Conservation (phyloP, 2,888 invertebrate genomes). For the Calameuta pallipes region DNA sequence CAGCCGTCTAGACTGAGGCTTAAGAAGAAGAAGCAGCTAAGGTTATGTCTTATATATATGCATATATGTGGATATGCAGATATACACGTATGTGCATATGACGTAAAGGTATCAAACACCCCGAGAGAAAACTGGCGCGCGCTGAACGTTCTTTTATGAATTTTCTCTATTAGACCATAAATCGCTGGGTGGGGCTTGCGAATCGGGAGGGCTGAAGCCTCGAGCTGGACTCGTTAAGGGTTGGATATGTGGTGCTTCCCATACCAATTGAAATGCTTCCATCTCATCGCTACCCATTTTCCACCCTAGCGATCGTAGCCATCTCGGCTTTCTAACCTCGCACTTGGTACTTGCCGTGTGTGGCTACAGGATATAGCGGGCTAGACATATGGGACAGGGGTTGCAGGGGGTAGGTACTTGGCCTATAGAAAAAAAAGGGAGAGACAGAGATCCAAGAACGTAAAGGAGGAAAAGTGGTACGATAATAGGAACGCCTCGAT, state of each 20-base stretch:
- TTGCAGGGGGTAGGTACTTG: too few species aligned
- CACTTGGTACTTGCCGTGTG: too few species aligned
- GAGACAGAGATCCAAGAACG: slow-evolving; percentile 20
- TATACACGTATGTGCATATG: not conserved
- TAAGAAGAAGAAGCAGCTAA: slow-evolving; percentile 12
- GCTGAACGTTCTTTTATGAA: slow-evolving; percentile 32
- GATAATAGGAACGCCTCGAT: slow-evolving; percentile 21
- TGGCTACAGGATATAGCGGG: too few species aligned
- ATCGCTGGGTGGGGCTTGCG: slow-evolving; percentile 16
- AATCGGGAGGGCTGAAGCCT: not conserved
- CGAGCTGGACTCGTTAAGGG: not conserved
- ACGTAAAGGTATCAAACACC: not conserved
- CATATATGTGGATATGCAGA: not conserved
- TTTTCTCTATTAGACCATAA: slow-evolving; percentile 43
- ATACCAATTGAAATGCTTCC: slow-evolving; percentile 7
- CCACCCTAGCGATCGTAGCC: too few species aligned
- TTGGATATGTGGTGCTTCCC: not conserved
- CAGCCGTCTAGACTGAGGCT: slow-evolving; percentile 18
- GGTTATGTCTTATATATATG: not conserved
- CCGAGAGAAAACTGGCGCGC: slow-evolving; percentile 14
- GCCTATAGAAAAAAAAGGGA: slow-evolving; percentile 23
- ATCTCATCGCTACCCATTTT: not conserved
- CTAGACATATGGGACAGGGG: too few species aligned
- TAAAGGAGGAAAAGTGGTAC: slow-evolving; percentile 25
- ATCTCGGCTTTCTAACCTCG: too few species aligned